Evolutionary conservation across 2,888 invertebrate species (phyloP).

Genomic region (Pandemis heparana): DNA sequence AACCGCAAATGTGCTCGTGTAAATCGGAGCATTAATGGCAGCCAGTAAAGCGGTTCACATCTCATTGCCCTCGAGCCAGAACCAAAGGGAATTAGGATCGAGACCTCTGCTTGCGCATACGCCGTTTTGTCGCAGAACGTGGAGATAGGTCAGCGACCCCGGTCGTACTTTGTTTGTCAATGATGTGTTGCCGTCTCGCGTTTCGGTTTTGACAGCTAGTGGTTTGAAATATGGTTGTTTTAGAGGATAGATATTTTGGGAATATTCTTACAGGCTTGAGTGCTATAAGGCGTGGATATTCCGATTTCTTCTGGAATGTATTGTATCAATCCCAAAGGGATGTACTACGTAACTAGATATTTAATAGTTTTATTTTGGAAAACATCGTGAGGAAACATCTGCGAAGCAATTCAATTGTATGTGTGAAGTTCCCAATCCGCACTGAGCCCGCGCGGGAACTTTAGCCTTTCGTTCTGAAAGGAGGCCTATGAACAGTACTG

Average conservation of each 20-base stretch:
- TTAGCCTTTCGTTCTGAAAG: no score
- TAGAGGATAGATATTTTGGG: constrained; percentile 13
- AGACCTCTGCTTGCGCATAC: background rate
- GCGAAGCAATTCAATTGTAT: no score
- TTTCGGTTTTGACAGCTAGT: constrained; percentile 28
- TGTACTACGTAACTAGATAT: background rate
- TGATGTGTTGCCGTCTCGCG: constrained; percentile 22
- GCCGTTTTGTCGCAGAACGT: constrained; percentile 5
- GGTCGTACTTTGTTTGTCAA: constrained; percentile 34
- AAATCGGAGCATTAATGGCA: constrained; percentile 6
- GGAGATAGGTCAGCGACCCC: constrained; percentile 29
- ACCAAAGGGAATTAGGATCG: background rate
- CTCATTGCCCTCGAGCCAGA: background rate
- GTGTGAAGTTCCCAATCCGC: no score
- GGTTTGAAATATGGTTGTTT: constrained; percentile 29
- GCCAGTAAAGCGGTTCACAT: constrained; percentile 8
- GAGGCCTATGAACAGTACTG: no score
- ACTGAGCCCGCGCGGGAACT: no score
- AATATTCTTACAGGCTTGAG: background rate
- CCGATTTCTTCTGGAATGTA: no score
- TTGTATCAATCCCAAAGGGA: no score
- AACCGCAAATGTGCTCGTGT: constrained; percentile 1
- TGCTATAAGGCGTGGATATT: no score
- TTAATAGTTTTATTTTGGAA: no score
- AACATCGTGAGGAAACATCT: no score